Evolutionary conservation across 2,113 vertebrate species (phyloP).

Genomic region (Butorides virescens): DNA sequence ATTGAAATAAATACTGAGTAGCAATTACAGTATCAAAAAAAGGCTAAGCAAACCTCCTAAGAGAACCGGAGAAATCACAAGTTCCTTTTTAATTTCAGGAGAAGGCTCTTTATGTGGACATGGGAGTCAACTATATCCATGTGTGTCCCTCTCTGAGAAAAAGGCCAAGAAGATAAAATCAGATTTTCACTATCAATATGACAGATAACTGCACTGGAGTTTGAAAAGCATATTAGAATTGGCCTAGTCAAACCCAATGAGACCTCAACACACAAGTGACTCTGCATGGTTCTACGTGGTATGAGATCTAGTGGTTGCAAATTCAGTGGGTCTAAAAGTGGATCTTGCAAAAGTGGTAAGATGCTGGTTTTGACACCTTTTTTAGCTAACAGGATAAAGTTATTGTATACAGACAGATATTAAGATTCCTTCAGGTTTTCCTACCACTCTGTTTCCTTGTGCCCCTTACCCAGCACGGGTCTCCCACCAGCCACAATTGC

Average conservation of each 20-base stretch:
- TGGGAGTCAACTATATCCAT: background rate
- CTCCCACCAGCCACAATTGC: background rate
- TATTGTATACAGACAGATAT: background rate
- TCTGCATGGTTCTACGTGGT: background rate
- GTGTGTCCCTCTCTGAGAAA: background rate
- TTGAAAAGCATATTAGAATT: background rate
- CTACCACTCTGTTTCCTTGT: background rate
- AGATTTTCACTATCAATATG: background rate
- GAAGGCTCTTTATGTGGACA: background rate
- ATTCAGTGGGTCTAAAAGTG: background rate
- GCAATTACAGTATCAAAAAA: background rate
- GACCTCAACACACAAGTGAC: background rate
- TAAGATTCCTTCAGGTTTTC: background rate
- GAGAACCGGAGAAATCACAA: background rate
- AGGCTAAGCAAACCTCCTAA: background rate
- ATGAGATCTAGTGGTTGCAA: background rate
- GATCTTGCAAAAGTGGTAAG: background rate
- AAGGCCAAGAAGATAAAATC: background rate
- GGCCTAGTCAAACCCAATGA: background rate
- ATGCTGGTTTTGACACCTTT: background rate
- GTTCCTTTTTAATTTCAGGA: background rate
- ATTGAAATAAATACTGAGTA: background rate
- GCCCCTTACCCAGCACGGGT: background rate
- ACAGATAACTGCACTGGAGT: background rate
- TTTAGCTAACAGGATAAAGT: background rate